Evolutionary conservation across 2,888 invertebrate genomes (phyloP).

Genomic region (Heteromurus nitidus): DNA sequence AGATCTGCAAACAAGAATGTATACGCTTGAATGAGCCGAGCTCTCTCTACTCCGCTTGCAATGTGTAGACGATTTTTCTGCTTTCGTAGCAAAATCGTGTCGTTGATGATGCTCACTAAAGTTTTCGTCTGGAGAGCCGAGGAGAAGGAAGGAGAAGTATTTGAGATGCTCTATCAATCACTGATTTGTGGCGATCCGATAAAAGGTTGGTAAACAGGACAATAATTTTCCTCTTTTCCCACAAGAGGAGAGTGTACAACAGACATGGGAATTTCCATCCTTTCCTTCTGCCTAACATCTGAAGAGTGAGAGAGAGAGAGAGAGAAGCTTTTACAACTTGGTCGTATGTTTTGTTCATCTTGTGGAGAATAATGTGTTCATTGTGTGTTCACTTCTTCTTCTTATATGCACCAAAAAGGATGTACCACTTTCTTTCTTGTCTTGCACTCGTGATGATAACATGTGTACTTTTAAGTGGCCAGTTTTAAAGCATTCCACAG

Average conservation of each 20-base stretch:
- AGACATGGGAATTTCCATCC: background rate
- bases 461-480: constrained; percentile 2
- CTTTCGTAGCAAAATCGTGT: too few species aligned
- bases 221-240: constrained; percentile 37
- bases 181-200: constrained; percentile 55
- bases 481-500: too few species aligned
- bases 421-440: background rate
- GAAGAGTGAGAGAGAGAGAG: too few species aligned
- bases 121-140: constrained; percentile 11
- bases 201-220: constrained; percentile 50
- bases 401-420: background rate
- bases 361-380: too few species aligned
- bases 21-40: background rate
- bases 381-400: too few species aligned
- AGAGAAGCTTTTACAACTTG: too few species aligned
- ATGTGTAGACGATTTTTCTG: too few species aligned
- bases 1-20: background rate
- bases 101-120: background rate
- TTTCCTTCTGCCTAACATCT: too few species aligned
- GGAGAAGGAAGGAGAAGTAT: too few species aligned
- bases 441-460: background rate
- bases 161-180: constrained; percentile 23
- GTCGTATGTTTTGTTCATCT: too few species aligned
- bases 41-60: too few species aligned
- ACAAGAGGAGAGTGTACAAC: constrained; percentile 1